Conservation (phyloP, 2,797 vertebrate genomes). For the Sorex maritimensis region DNA sequence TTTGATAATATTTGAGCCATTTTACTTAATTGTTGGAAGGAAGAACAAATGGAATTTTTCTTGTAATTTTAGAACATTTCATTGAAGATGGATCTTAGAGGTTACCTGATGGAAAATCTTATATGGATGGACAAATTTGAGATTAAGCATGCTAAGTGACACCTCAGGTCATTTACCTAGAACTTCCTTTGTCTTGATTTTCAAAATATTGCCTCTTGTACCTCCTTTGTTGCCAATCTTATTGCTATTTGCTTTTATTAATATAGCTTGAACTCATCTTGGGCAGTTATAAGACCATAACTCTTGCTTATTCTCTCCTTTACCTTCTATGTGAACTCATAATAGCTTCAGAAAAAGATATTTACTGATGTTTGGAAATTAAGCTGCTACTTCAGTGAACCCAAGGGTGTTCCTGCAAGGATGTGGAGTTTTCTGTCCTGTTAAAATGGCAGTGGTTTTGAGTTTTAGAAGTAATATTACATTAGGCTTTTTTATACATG, state of each 20-base stretch:
- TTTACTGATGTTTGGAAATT: not conserved
- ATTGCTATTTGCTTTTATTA: conserved; percentile 40
- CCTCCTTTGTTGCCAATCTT: not conserved
- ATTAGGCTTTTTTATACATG: not conserved
- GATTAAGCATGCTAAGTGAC: conserved; percentile 7
- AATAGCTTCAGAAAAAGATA: conserved; percentile 45
- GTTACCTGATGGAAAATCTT: not conserved
- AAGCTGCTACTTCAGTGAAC: not conserved
- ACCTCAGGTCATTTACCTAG: not conserved
- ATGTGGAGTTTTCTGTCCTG: conserved; percentile 17
- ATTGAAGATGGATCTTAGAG: conserved; percentile 35
- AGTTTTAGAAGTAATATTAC: conserved; percentile 22
- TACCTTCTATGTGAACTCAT: not conserved
- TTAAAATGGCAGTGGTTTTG: conserved; percentile 36
- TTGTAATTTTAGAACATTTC: conserved; percentile 31
- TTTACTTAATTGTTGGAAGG: conserved; percentile 61
- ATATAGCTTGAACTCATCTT: not conserved
- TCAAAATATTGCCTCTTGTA: not conserved
- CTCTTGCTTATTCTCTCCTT: not conserved
- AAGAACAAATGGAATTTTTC: conserved; percentile 2
- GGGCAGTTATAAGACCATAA: not conserved
- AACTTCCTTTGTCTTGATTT: not conserved
- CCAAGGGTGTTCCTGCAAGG: not conserved
- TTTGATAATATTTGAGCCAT: not conserved
- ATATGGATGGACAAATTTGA: conserved; percentile 22